Percentiles rank a stretch among this genome's conserved stretches.
These are phyloP conservation scores for Idaea dimidiata DNA, from an alignment of 2,888 invertebrate species.

Conservation along the genomic window DNA sequence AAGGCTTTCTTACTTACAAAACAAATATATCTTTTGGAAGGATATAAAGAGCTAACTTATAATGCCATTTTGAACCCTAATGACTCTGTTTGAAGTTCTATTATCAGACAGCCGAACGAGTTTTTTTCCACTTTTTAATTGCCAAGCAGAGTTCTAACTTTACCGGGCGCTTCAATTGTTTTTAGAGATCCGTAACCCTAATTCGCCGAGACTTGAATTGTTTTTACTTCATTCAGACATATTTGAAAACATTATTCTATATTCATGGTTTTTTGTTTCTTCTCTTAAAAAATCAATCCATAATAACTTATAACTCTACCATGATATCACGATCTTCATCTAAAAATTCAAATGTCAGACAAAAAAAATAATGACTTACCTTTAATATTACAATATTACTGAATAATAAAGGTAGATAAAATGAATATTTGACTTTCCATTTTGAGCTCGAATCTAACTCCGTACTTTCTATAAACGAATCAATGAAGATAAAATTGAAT, in stretches of 20 bases:
- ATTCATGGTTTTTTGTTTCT: neutral
- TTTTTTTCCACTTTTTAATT: constrained; percentile 65
- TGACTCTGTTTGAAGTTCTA: constrained; percentile 46
- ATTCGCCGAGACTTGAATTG: constrained; percentile 19
- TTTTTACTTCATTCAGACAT: neutral
- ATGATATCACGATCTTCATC: too few relatives aligned
- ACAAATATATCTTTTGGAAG: constrained; percentile 61
- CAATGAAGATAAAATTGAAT: constrained; percentile 41
- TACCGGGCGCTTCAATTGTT: constrained; percentile 48
- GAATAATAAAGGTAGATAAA: too few relatives aligned
- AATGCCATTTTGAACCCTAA: constrained; percentile 55
- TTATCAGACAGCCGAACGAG: constrained; percentile 46
- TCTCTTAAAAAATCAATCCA: neutral
- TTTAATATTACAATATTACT: too few relatives aligned
- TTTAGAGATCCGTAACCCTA: constrained; percentile 42
- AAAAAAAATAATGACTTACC: too few relatives aligned
- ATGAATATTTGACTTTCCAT: too few relatives aligned
- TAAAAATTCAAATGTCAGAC: too few relatives aligned
- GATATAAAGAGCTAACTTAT: constrained; percentile 45
- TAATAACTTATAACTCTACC: too few relatives aligned
- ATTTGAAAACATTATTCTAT: neutral
- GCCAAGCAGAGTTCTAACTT: constrained; percentile 58
- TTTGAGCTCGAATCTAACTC: too few relatives aligned
- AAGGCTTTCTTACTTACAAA: constrained; percentile 73
- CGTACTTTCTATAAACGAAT: constrained; percentile 17